Evolutionary conservation across 2,888 invertebrate genomes (phyloP).

Genomic region (Netelia virgata): DNA sequence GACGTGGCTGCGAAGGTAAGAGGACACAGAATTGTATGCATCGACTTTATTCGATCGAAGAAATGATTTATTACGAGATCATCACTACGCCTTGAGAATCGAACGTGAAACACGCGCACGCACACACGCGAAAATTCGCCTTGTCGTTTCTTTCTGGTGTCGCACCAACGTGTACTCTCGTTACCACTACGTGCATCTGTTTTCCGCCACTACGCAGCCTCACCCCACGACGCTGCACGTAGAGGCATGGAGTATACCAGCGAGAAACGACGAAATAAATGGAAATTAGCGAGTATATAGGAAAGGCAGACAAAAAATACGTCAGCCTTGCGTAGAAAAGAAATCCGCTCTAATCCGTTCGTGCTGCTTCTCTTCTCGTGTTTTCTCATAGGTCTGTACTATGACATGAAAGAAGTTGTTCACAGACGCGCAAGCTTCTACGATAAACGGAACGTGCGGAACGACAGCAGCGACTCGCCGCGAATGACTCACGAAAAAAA

Average conservation of each 20-base stretch:
- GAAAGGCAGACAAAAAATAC: slow-evolving; percentile 53
- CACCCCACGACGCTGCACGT: slow-evolving; percentile 62
- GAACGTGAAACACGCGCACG: slow-evolving; percentile 27
- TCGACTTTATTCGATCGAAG: slow-evolving; percentile 31
- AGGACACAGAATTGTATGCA: slow-evolving; percentile 44
- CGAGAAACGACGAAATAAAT: neutral
- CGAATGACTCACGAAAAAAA: slow-evolving; percentile 20
- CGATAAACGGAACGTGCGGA: slow-evolving; percentile 38
- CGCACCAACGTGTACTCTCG: slow-evolving; percentile 7
- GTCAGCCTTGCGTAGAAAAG: slow-evolving; percentile 62
- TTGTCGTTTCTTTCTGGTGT: neutral
- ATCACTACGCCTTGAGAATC: slow-evolving; percentile 28
- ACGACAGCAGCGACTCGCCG: slow-evolving; percentile 23
- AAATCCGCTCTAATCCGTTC: slow-evolving; percentile 26
- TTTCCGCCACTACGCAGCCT: slow-evolving; percentile 62
- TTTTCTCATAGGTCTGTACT: neutral
- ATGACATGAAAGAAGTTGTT: neutral
- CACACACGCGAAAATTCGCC: slow-evolving; percentile 19
- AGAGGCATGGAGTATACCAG: slow-evolving; percentile 4
- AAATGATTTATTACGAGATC: slow-evolving; percentile 19
- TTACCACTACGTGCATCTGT: slow-evolving; percentile 17
- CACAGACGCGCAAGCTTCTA: slow-evolving; percentile 1
- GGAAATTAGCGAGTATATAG: neutral
- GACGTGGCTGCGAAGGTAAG: slow-evolving; percentile 42
- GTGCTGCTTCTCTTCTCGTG: slow-evolving; percentile 25